A percentile compares a stretch with the other conserved stretches of the same genome.
Evolutionary conservation across 2,113 vertebrate genomes (phyloP).

Genomic region (Spheniscus mendiculus): DNA sequence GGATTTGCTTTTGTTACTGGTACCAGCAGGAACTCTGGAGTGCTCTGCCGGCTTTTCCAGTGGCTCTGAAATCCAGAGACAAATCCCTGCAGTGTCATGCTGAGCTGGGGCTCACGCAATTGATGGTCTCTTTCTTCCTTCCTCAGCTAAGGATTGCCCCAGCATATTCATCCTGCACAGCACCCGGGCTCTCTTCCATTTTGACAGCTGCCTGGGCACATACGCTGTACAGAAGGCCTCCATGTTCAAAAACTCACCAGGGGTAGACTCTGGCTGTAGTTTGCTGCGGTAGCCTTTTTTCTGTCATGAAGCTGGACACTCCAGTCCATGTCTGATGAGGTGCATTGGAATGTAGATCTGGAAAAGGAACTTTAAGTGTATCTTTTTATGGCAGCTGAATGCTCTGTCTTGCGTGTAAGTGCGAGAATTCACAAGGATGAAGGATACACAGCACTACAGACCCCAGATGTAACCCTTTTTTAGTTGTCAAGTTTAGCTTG

Average conservation of each 20-base stretch:
- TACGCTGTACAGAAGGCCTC: background rate
- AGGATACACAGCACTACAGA: background rate
- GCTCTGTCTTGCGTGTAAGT: background rate
- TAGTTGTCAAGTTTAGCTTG: background rate
- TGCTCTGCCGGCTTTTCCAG: background rate
- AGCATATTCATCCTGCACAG: background rate
- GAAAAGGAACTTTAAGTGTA: background rate
- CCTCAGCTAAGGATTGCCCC: background rate
- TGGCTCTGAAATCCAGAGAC: background rate
- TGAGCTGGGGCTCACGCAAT: background rate
- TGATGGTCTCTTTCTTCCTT: background rate
- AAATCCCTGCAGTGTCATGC: background rate
- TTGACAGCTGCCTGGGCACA: background rate
- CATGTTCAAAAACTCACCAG: background rate
- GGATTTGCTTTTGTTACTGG: slow-evolving; percentile 1
- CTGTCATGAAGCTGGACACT: background rate
- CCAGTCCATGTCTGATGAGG: background rate
- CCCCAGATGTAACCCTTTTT: background rate
- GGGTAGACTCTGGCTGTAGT: background rate
- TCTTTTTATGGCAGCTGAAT: background rate
- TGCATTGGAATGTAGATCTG: background rate
- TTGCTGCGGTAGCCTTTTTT: background rate
- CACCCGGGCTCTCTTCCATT: background rate
- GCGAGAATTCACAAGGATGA: background rate
- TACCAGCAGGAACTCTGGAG: background rate